Evolutionary conservation across 2,113 vertebrate genomes (phyloP), one percentile per base, ranked within the genome.

Genomic region (Mesoclemmys tuberculata): DNA sequence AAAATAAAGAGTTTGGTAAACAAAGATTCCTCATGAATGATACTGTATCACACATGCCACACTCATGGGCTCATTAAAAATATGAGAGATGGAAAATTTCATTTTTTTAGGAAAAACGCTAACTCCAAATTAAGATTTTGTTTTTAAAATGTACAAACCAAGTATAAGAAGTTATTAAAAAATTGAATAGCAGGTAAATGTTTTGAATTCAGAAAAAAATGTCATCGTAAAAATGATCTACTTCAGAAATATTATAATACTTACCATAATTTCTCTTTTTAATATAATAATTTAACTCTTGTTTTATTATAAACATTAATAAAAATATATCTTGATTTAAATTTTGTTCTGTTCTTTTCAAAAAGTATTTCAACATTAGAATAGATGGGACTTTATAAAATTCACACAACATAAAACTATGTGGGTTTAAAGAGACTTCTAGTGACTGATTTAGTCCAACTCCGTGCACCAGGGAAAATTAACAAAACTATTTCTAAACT

Each of bases 381-480:
- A 1, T 5, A 19, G 31, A 44, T 82, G 51, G 38, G 13, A 19
- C 80, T 77, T 46, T 7, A 55, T 56, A 24, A 75, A 75, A 55
- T 55, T 55, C 26, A 56, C 2, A 6, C 21, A 4, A 18, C 52
- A 48, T 44, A 56, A 78, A 75, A 56, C 84, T 78, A 18, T 22
- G 3, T 2, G 1, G 2, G 19, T 83, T 3, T 5, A 83, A 87
- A 22, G 56, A 79, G 44, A 29, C 10, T 35, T 5, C 46, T 11
- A 58, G 46, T 24, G 12, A 9, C 44, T 2, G 22, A 11, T 5
- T 41, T 8, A 7, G 6, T 68, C 22, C 24, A 3, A 6, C 5
- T 24, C 52, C 78, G 24, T 19, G 1, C 8, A 79, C 4, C 1
- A 1, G 3, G 18, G 5, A 88, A 44, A 31, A 46, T 11, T 2